These are phyloP conservation scores for Pseudocheirus occidentalis DNA, from an alignment of 2,797 vertebrate species.

Conservation along the genomic window DNA sequence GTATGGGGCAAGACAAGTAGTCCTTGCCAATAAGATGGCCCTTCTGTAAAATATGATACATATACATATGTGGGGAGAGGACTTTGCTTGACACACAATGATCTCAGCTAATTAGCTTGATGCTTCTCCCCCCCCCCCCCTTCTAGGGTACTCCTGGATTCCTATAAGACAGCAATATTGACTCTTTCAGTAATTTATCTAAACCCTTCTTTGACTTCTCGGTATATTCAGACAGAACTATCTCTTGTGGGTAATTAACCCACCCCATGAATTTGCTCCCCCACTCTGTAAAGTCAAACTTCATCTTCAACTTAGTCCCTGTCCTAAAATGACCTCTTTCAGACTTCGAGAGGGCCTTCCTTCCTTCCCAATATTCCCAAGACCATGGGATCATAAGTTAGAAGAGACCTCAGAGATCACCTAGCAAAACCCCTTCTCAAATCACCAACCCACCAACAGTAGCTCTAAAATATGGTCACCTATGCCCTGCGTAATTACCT, in stretches of 20 bases:
- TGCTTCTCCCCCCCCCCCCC: rapidly evolving
- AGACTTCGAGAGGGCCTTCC: not conserved
- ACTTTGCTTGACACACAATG: not conserved
- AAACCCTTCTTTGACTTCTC: not conserved
- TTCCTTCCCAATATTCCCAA: not conserved
- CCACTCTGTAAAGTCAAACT: not conserved
- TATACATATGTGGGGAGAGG: not conserved
- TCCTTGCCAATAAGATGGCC: not conserved
- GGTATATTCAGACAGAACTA: not conserved
- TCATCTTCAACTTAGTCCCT: no score
- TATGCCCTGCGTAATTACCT: not conserved
- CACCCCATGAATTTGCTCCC: not conserved
- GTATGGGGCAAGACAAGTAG: no score
- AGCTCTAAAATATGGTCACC: not conserved
- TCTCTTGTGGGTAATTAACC: not conserved
- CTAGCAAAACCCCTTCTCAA: not conserved
- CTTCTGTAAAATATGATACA: not conserved
- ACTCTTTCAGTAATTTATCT: not conserved
- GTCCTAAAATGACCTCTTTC: not conserved
- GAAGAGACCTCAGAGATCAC: not conserved
- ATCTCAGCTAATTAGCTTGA: not conserved
- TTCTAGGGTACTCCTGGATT: not conserved
- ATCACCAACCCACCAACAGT: not conserved
- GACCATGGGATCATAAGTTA: not conserved
- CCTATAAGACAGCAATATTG: not conserved